A percentile compares a stretch with the other conserved stretches of the same genome.
Conservation (phyloP, 2,797 vertebrate genomes). For the Caiman crocodilus region DNA sequence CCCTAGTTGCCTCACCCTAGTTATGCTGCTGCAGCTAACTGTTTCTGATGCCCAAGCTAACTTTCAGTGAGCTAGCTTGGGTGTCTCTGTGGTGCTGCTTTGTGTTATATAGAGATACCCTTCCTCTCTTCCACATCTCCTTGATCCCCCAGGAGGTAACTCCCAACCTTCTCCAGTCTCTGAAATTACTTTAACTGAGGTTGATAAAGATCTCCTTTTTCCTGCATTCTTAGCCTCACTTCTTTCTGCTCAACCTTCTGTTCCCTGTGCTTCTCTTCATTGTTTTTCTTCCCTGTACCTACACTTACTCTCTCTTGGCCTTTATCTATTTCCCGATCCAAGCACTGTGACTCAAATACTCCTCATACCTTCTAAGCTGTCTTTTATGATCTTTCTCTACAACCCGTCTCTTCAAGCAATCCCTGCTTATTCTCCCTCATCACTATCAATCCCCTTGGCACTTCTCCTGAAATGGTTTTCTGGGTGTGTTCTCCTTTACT, state of each 20-base stretch:
- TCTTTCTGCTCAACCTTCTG: not conserved
- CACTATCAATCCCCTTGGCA: not conserved
- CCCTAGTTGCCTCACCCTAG: too few species aligned
- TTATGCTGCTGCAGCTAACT: too few species aligned
- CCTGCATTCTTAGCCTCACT: not conserved
- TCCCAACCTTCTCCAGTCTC: not conserved
- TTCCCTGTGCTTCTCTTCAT: not conserved
- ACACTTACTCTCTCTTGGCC: not conserved
- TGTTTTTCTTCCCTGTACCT: not conserved
- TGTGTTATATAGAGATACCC: too few species aligned
- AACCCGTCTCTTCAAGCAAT: not conserved
- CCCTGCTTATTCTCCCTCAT: not conserved
- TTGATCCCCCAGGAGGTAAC: conserved; percentile 6
- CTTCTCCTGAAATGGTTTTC: not conserved
- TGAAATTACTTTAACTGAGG: conserved; percentile 20
- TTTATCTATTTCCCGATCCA: not conserved
- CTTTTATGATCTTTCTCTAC: not conserved
- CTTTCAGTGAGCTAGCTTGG: too few species aligned
- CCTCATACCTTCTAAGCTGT: not conserved
- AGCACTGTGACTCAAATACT: not conserved
- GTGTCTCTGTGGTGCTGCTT: too few species aligned
- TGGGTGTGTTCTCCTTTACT: not conserved
- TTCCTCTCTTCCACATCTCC: conserved; percentile 4
- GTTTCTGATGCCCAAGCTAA: too few species aligned
- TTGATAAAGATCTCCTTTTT: not conserved